These are phyloP conservation scores for Eupithecia exiguata DNA, from an alignment of 2,888 invertebrate species.

Conservation along the genomic window DNA sequence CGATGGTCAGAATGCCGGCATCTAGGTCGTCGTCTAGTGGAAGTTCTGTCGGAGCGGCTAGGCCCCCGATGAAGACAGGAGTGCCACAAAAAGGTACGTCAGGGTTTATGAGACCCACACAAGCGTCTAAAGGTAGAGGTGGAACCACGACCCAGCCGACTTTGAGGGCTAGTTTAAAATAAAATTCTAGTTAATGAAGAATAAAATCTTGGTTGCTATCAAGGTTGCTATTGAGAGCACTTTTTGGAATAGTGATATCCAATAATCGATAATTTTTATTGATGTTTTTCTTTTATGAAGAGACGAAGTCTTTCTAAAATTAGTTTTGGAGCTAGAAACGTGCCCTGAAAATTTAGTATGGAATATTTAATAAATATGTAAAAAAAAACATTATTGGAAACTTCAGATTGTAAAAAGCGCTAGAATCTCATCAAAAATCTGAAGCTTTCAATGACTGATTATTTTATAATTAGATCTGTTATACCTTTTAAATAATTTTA, in stretches of 20 bases:
- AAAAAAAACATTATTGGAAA: constrained; percentile 74
- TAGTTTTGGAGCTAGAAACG: constrained; percentile 11
- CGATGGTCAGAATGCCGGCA: constrained; percentile 73
- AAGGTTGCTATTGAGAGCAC: not conserved
- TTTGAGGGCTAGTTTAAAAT: constrained; percentile 68
- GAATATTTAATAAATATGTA: constrained; percentile 45
- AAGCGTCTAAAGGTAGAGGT: constrained; percentile 90
- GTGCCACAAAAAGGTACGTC: constrained; percentile 66
- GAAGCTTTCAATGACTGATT: constrained; percentile 82
- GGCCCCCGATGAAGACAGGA: constrained; percentile 69
- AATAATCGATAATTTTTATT: constrained; percentile 12
- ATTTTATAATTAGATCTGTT: constrained; percentile 69
- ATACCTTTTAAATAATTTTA: constrained; percentile 47
- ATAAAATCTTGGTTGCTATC: not conserved
- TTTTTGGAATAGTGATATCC: constrained; percentile 21
- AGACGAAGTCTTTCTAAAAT: not conserved
- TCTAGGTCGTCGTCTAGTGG: constrained; percentile 78
- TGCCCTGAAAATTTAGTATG: constrained; percentile 42
- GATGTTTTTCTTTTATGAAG: not conserved
- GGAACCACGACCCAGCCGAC: constrained; percentile 62
- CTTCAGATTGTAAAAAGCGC: constrained; percentile 75
- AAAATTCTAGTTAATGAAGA: constrained; percentile 40
- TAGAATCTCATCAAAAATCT: constrained; percentile 78
- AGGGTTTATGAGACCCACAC: constrained; percentile 94
- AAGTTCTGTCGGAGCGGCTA: constrained; percentile 78